Conservation (phyloP, 2,888 invertebrate genomes). For the Scaptomyza caliginosa region DNA sequence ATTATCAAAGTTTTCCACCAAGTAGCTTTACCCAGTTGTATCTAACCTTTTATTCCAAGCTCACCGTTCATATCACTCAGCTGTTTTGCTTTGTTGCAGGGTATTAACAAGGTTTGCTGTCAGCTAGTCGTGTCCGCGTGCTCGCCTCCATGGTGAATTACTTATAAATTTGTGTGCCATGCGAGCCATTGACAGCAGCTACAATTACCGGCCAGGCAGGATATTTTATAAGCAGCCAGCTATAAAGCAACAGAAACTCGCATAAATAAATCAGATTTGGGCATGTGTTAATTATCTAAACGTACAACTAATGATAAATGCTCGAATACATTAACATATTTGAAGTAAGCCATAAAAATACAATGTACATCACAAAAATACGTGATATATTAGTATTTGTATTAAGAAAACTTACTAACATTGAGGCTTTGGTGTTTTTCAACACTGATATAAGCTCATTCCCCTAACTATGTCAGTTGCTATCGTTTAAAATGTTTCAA, state of each 20-base stretch:
- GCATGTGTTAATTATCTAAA: slow-evolving; percentile 79
- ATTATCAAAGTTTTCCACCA: no score
- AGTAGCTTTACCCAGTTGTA: not conserved
- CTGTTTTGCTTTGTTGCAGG: not conserved
- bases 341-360: slow-evolving; percentile 22
- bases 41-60: not conserved
- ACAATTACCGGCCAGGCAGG: slow-evolving; percentile 56
- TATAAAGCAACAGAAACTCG: slow-evolving; percentile 37
- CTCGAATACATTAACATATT: slow-evolving; percentile 39
- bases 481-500: slow-evolving; percentile 1
- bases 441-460: not conserved
- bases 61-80: not conserved
- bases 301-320: slow-evolving; percentile 14
- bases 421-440: not conserved
- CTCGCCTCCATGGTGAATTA: slow-evolving; percentile 36
- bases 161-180: slow-evolving; percentile 69
- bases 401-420: not conserved
- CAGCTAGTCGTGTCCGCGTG: slow-evolving; percentile 2
- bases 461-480: no score
- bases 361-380: not conserved
- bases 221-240: slow-evolving; percentile 31
- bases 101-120: slow-evolving; percentile 39
- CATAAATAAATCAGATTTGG: slow-evolving; percentile 80
- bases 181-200: slow-evolving; percentile 72
- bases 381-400: not conserved